phyloP scores from a whole-genome alignment of 2,113 vertebrate genomes.

The Phrynosoma blainvillii region DNA sequence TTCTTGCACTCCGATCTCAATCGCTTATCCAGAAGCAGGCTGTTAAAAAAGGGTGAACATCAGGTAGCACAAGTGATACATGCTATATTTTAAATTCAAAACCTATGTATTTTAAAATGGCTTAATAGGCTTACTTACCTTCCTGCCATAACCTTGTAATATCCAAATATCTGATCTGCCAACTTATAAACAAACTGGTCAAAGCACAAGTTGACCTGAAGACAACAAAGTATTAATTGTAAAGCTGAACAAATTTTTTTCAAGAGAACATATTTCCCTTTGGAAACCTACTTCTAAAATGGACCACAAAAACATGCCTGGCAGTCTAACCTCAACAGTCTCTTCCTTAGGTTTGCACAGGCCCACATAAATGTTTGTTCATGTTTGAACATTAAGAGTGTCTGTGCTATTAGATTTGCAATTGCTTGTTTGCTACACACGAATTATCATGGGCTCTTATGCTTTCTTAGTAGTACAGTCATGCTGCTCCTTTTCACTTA shows the following conservation, averaged over 20 bases:
- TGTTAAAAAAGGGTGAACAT: constrained; percentile 41
- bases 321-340: neutral
- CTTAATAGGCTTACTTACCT: constrained; percentile 71
- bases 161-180: constrained; percentile 90
- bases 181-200: constrained; percentile 93
- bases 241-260: neutral
- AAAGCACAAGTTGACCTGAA: constrained; percentile 89
- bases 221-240: neutral
- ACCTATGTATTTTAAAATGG: neutral
- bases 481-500: neutral
- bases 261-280: neutral
- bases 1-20: constrained; percentile 89
- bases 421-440: neutral
- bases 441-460: neutral
- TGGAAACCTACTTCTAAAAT: neutral
- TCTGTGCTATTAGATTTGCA: neutral
- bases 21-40: constrained; percentile 88
- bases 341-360: neutral
- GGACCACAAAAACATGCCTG: neutral
- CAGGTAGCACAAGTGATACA: neutral
- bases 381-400: neutral
- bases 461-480: neutral
- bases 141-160: constrained; percentile 89
- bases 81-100: neutral
- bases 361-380: neutral